Conservation (phyloP, 2,888 invertebrate species). For the Ophioninae sp. region DNA sequence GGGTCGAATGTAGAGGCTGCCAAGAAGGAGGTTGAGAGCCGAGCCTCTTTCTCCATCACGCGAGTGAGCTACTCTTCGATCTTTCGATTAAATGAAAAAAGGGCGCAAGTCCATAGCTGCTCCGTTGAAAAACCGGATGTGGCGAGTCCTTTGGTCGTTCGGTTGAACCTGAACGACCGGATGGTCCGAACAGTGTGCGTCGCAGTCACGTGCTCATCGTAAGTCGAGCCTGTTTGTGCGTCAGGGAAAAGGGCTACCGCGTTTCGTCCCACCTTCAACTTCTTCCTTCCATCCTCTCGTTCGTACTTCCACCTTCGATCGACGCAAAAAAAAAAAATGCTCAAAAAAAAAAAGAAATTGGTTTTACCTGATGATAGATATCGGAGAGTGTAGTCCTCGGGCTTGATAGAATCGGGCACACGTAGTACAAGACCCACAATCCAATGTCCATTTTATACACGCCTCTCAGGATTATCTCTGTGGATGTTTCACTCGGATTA, state of each 20-base stretch:
- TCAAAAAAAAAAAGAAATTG: slow-evolving; percentile 41
- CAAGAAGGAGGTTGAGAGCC: neutral
- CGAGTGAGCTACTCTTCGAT: neutral
- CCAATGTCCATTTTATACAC: neutral
- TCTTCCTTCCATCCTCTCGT: slow-evolving; percentile 18
- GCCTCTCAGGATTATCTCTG: neutral
- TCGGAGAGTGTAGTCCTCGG: neutral
- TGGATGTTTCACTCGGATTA: neutral
- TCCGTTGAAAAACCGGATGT: neutral
- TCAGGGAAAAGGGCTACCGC: slow-evolving; percentile 42
- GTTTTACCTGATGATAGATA: slow-evolving; percentile 50
- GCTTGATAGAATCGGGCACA: slow-evolving; percentile 44
- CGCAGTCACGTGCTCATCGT: slow-evolving; percentile 41
- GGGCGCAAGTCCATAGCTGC: neutral
- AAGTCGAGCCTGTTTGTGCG: slow-evolving; percentile 12
- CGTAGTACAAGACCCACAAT: slow-evolving; percentile 14
- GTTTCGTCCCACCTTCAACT: slow-evolving; percentile 37
- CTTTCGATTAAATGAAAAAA: neutral
- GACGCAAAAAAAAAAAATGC: neutral
- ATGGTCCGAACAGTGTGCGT: neutral
- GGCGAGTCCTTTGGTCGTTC: neutral
- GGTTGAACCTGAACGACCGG: neutral
- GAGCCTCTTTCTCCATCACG: slow-evolving; percentile 5
- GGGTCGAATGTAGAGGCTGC: neutral
- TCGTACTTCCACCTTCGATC: slow-evolving; percentile 18